phyloP scores from a whole-genome alignment of 1,140 invertebrate genomes.

The Heliconius hermathena region DNA sequence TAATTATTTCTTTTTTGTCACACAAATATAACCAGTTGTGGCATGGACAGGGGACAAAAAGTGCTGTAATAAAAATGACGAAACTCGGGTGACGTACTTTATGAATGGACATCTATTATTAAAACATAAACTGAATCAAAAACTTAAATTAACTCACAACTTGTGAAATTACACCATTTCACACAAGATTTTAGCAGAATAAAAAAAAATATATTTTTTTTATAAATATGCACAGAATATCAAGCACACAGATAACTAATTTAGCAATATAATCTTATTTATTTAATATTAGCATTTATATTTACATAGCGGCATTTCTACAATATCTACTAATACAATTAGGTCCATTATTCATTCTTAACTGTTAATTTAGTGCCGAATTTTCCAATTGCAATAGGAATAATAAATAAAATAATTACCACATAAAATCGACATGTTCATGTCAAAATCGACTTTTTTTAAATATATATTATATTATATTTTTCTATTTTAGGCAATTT shows the following conservation, averaged over 20 bases:
- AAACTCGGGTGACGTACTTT: too few relatives aligned
- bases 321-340: constrained; percentile 30
- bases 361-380: not conserved
- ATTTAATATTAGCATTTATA: constrained; percentile 25
- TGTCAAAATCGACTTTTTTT: not conserved
- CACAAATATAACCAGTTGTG: too few relatives aligned
- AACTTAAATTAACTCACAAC: too few relatives aligned
- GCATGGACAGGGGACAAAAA: too few relatives aligned
- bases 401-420: not conserved
- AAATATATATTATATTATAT: not conserved
- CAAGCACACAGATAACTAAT: constrained; percentile 11
- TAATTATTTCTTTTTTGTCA: too few relatives aligned
- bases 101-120: too few relatives aligned
- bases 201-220: not conserved
- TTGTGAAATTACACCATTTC: not conserved
- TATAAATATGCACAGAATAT: constrained; percentile 8
- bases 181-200: not conserved
- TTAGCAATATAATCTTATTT: constrained; percentile 16
- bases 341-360: constrained; percentile 23
- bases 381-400: not conserved
- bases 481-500: not conserved
- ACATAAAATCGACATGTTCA: not conserved
- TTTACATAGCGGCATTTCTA: constrained; percentile 26
- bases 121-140: too few relatives aligned
- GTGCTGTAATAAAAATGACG: too few relatives aligned